Percentiles rank a stretch among this genome's conserved stretches.
These are phyloP conservation scores for Cynopterus brachyotis DNA, from an alignment of 2,113 vertebrate genomes.

Conservation along the genomic window DNA sequence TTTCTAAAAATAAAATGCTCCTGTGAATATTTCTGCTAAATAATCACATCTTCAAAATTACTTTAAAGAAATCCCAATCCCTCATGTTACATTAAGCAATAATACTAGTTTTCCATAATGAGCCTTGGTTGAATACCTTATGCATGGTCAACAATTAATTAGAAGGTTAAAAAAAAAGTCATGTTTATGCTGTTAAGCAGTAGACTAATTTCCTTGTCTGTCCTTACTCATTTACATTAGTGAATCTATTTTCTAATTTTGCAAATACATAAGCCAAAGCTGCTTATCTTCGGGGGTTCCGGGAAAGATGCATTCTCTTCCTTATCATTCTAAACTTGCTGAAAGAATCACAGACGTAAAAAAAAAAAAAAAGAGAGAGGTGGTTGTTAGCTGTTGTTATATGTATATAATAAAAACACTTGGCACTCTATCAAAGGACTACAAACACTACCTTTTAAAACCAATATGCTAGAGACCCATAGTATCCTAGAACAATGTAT, in stretches of 20 bases:
- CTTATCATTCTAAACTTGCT: slow-evolving; percentile 41
- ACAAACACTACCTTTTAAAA: not conserved
- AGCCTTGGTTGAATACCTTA: slow-evolving; percentile 16
- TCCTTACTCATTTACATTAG: slow-evolving; percentile 38
- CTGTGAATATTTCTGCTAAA: slow-evolving; percentile 74
- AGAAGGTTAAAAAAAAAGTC: slow-evolving; percentile 66
- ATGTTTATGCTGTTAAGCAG: slow-evolving; percentile 57
- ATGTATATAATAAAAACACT: not conserved
- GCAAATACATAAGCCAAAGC: slow-evolving; percentile 49
- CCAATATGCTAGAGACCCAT: not conserved
- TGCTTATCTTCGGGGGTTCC: slow-evolving; percentile 14
- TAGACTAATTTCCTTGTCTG: slow-evolving; percentile 38
- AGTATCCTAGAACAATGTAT: not conserved
- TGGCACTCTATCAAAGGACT: not conserved
- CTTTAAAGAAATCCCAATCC: slow-evolving; percentile 69
- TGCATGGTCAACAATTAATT: slow-evolving; percentile 39
- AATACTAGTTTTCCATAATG: slow-evolving; percentile 49
- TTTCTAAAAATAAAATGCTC: slow-evolving; percentile 78
- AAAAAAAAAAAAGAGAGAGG: not conserved
- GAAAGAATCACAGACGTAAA: slow-evolving; percentile 47
- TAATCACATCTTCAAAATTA: slow-evolving; percentile 73
- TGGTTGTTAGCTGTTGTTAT: slow-evolving; percentile 1
- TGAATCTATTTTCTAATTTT: slow-evolving; percentile 50
- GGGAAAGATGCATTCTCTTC: slow-evolving; percentile 27
- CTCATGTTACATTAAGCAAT: slow-evolving; percentile 58